Conservation (phyloP, 2,113 vertebrate species). For the Aspidoscelis tigris region DNA sequence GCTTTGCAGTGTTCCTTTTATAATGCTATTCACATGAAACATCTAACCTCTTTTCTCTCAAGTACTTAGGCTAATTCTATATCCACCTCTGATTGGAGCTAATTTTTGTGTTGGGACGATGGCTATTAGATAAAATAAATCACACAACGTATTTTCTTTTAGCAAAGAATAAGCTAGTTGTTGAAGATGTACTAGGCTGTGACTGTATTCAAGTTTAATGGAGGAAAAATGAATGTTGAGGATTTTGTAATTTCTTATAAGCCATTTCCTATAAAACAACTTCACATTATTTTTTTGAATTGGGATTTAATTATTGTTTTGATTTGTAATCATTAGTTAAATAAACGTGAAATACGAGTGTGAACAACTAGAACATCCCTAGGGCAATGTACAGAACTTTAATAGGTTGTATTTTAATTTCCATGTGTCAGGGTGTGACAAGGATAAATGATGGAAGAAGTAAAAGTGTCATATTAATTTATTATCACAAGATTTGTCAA, state of each 20-base stretch:
- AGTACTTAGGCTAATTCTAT: no score
- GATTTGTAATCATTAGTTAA: conserved; percentile 21
- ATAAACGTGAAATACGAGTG: conserved; percentile 23
- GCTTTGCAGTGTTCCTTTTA: no score
- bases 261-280: not conserved
- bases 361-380: conserved; percentile 32
- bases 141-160: no score
- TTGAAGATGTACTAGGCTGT: no score
- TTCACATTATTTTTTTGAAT: not conserved
- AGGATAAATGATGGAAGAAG: conserved; percentile 22
- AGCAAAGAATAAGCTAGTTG: no score
- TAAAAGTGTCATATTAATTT: conserved; percentile 1
- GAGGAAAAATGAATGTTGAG: not conserved
- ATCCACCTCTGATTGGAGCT: not conserved
- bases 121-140: not conserved
- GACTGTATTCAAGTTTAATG: no score
- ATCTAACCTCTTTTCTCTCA: no score
- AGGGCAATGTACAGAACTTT: conserved; percentile 24
- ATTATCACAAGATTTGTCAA: not conserved
- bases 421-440: conserved; percentile 34
- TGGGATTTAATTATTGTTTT: not conserved
- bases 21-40: no score
- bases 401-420: conserved; percentile 40
- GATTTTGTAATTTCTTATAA: not conserved
- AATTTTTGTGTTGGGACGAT: no score